Evolutionary conservation across 1,140 invertebrate genomes (phyloP), one percentile per base, ranked within the genome.

Genomic region (Rhopalosiphum maidis): DNA sequence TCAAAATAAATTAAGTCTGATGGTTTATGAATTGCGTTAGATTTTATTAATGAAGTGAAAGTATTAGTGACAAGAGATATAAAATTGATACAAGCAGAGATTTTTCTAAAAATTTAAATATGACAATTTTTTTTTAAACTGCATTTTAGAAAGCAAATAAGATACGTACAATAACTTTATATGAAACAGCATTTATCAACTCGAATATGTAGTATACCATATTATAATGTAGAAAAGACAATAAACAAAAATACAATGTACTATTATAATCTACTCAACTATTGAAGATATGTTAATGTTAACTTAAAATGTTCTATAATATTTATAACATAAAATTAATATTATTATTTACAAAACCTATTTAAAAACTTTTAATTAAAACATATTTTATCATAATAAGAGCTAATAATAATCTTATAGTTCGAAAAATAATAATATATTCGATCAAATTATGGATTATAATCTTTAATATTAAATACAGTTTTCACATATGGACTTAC

Each of bases 281-380:
- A 8, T 11, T 46, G 25, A 46, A 87, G 41, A 87, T 87, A 87
- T 48, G 11, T 87, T 87, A 48, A 48, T 87, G n/a, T 51, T 87
- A 21, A 15, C 43, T 87, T n/a, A 83, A 23, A 37, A 35, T 41
- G 8, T 9, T 83, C 35, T 87, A 46, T n/a, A 43, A n/a, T 18
- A 87, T 46, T 87, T 46, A 43, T 1, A 87, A 48, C 30, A 35
- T 87, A 87, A 87, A 87, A 30, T 35, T 48, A 87, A 35, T n/a
- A 87, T 87, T 87, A n/a, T 35, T 46, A 87, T 51, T 87, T 22
- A 87, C 2, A 30, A 51, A 87, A n/a, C 30, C 23, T n/a, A 87
- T 87, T 37, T 87, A 30, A 46, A 87, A 87, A 87, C 85, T 46
- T 86, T 30, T 87, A 87, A 87, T 87, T 87, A 87, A 87, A 48